Base-by-base conservation (phyloP, 1,140 invertebrate species). In the Cotesia vestalis region DNA sequence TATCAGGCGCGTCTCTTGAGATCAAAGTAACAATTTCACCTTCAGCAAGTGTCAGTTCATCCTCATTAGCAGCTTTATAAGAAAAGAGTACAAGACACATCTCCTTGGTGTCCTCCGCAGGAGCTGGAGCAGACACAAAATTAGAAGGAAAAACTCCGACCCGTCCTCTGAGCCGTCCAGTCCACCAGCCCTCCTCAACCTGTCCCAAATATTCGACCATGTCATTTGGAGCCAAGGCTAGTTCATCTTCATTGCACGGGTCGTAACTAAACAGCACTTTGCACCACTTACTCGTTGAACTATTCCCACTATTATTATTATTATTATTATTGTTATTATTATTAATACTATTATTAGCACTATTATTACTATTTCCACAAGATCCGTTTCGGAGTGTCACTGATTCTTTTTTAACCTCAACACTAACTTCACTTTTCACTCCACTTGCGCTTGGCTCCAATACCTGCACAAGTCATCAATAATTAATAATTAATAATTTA, bases 121-220 rank as follows among this genome's bases (percentile, higher is more conserved):
- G 75, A 14, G 76, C 76, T 6, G 84, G 84, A 1, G 79, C 61
- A n/a, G 81, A 77, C n/a, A 97, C 95, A 87, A 97, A 97, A 89
- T 97, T 97, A 4, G 95, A 97, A 14, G 95, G 95, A 85, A 97
- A 97, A 59, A 97, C 95, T 62, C 96, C 95, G 73, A 92, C 88
- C 80, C 90, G 91, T 62, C 92, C 93, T 73, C 86, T 85, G 8
- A 95, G 87, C 76, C 91, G 89, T 57, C 95, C 96, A 85, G 91
- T 91, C 94, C 94, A 96, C 95, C 95, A 96, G 14, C 95, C 94
- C 83, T 95, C 93, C 83, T 95, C 94, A 52, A 95, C 94, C 89
- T 96, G 95, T 57, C 94, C 92, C 62, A 97, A 86, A 75, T 98
- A 93, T 83, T 94, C 93, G 70, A 98, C 92, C 8, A 94, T 88